Evolutionary conservation across 2,113 vertebrate species (phyloP), one percentile per base, ranked within the genome.

Genomic region (Thalassarche chlororhynchos): DNA sequence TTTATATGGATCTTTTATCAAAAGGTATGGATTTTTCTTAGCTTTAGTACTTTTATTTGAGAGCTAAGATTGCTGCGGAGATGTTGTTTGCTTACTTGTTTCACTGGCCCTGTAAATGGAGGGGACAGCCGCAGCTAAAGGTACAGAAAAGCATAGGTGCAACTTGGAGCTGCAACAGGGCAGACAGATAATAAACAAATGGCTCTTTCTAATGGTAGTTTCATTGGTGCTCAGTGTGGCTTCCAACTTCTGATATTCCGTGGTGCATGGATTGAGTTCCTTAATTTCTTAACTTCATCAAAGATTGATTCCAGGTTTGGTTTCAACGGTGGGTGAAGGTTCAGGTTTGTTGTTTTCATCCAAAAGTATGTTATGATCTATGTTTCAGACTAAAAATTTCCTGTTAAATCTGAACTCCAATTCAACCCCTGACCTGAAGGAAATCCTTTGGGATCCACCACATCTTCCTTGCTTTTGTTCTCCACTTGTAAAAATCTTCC

Each of bases 401-500:
- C 95, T 94, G 89, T 93, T 82, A 57, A 76, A 94, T 84, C 42
- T 65, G 34, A 94, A 28, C 61, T 87, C 70, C 28, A n/a, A 2
- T 68, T 84, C 12, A 57, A 74, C 87, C 77, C n/a, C 29, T 97
- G 94, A 79, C 94, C 94, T 76, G 70, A 82, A 96, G 96, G 94
- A 97, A 97, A 96, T 96, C 94, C 95, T 97, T 70, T 87, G 78
- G 78, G 93, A 88, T 87, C 32, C 51, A 85, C 58, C 70, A 62
- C 66, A 51, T 91, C 69, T 96, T 96, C 87, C 86, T 87, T 72
- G n/a, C 64, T 95, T 96, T 97, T 97, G 93, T 95, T 89, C 25
- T 91, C 32, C 20, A 34, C 78, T 89, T 82, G n/a, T 25, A 58
- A 49, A 89, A 87, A 42, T 55, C 70, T 85, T 91, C 78, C 91